phyloP scores from a whole-genome alignment of 2,113 vertebrate species.

The Cnemophilus loriae region DNA sequence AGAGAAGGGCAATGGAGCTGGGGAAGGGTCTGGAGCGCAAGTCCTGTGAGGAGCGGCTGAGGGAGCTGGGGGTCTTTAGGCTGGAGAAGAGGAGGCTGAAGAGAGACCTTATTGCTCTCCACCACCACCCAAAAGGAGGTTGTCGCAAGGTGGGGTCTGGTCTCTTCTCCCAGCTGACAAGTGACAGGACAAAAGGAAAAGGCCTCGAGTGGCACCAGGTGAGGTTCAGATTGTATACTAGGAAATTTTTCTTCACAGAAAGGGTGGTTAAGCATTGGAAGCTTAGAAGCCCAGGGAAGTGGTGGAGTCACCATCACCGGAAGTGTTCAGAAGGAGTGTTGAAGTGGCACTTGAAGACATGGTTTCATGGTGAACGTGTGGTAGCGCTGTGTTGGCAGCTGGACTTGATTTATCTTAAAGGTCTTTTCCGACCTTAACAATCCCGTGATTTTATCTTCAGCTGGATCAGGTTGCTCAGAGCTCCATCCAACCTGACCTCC shows the following conservation, averaged over 20 bases:
- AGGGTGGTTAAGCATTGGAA: background rate
- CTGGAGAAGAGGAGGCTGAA: background rate
- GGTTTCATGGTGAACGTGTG: background rate
- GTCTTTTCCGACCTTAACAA: background rate
- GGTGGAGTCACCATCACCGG: background rate
- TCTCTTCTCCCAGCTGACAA: background rate
- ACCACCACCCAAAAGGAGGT: background rate
- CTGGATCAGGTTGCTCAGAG: background rate
- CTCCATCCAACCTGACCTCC: background rate
- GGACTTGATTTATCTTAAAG: background rate
- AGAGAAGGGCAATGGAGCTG: background rate
- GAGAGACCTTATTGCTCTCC: background rate
- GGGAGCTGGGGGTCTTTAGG: background rate
- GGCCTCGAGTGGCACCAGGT: too few species aligned
- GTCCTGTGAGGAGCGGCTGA: background rate
- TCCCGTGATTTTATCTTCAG: background rate
- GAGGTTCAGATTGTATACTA: background rate
- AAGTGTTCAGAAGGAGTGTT: background rate
- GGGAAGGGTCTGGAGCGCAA: background rate
- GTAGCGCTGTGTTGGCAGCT: background rate
- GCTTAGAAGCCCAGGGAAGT: background rate
- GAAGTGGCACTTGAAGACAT: background rate
- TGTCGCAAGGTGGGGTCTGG: rapidly evolving
- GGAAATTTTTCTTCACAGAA: background rate
- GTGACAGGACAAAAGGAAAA: background rate